These are phyloP conservation scores for Calephelis perditalis DNA, from an alignment of 2,888 invertebrate species.

Conservation along the genomic window DNA sequence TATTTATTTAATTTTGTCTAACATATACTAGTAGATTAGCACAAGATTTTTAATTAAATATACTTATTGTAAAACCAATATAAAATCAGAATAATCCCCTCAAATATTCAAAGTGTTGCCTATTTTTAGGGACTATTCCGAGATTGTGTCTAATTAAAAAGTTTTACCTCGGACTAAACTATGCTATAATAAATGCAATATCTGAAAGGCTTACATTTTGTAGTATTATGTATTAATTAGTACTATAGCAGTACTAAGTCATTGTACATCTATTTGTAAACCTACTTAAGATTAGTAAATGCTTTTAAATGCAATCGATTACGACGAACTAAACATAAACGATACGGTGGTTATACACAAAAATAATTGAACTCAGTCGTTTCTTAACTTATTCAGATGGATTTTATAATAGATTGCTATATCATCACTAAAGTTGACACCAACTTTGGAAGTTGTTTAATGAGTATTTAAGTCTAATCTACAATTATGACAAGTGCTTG, in stretches of 20 bases:
- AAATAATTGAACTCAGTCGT: conserved; percentile 24
- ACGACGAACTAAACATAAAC: conserved; percentile 62
- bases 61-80: conserved; percentile 29
- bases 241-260: conserved; percentile 31
- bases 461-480: conserved; percentile 8
- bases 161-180: conserved; percentile 32
- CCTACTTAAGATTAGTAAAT: conserved; percentile 47
- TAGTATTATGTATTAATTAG: conserved; percentile 19
- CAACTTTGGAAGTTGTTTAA: conserved; percentile 1
- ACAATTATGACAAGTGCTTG: conserved; percentile 82
- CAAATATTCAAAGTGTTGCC: conserved; percentile 36
- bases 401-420: conserved; percentile 3
- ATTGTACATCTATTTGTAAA: conserved; percentile 33
- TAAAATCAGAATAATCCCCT: conserved; percentile 66
- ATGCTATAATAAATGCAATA: conserved; percentile 55
- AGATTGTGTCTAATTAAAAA: conserved; percentile 33
- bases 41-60: conserved; percentile 17
- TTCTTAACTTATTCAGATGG: conserved; percentile 21
- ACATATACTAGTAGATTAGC: conserved; percentile 13
- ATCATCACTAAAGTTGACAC: conserved; percentile 13
- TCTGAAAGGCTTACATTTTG: conserved; percentile 38
- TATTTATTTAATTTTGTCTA: background rate
- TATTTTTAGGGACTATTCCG: conserved; percentile 69
- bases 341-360: conserved; percentile 62
- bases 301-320: conserved; percentile 70